Conservation (phyloP, 2,888 invertebrate species). For the Hyalella azteca region DNA sequence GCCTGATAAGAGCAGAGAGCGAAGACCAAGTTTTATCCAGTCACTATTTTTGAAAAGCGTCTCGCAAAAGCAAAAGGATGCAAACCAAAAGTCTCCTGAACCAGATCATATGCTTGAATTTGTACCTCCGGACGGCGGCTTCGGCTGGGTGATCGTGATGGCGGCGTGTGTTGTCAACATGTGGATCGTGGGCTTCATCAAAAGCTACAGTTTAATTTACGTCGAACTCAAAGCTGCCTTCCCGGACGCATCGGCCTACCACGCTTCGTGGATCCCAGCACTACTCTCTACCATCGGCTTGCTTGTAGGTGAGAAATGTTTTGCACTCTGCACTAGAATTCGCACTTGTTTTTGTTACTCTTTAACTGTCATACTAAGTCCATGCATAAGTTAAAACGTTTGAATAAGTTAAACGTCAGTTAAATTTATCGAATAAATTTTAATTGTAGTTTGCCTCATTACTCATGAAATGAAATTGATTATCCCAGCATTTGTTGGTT, state of each 20-base stretch:
- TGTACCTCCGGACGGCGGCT: slow-evolving; percentile 60
- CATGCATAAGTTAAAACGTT: no score
- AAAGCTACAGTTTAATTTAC: slow-evolving; percentile 61
- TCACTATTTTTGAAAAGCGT: background rate
- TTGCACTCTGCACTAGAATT: no score
- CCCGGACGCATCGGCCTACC: slow-evolving; percentile 61
- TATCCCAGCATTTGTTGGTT: no score
- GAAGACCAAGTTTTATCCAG: background rate
- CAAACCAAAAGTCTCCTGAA: background rate
- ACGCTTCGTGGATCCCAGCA: slow-evolving; percentile 63
- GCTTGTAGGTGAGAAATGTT: slow-evolving; percentile 60
- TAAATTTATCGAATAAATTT: no score
- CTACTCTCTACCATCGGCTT: slow-evolving; percentile 60
- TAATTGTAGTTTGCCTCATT: no score
- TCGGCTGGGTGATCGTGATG: slow-evolving; percentile 61
- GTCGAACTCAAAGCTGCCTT: slow-evolving; percentile 60
- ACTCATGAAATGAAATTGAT: no score
- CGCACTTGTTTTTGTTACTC: no score
- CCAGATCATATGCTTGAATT: background rate
- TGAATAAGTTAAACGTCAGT: no score
- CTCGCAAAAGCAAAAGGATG: background rate
- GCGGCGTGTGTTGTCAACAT: slow-evolving; percentile 60
- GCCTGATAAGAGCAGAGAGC: background rate
- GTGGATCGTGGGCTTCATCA: slow-evolving; percentile 61
- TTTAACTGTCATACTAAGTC: no score